Evolutionary conservation across 2,113 vertebrate species (phyloP).

Genomic region (Pardalotus punctatus): DNA sequence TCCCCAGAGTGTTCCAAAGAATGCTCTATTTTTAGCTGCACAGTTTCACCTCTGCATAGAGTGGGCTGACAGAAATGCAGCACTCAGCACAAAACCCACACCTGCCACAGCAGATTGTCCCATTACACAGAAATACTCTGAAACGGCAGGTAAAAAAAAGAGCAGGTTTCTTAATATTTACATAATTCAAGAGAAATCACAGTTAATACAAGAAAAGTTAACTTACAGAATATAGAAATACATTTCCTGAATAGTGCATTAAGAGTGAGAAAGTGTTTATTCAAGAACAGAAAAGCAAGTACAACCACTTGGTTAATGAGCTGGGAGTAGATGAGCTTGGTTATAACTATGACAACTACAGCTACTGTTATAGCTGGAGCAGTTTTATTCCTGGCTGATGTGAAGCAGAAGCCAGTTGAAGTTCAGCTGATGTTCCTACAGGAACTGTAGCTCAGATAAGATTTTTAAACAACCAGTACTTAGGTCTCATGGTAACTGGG

Average conservation of each 20-base stretch:
- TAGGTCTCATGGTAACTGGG: not conserved
- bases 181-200: not conserved
- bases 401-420: not conserved
- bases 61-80: conserved; percentile 72
- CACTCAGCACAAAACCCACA: conserved; percentile 65
- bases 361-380: not conserved
- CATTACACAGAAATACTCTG: conserved; percentile 23
- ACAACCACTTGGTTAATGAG: not conserved
- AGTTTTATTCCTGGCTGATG: not conserved
- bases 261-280: not conserved
- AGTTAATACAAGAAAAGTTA: not conserved
- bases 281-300: not conserved
- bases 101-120: not conserved
- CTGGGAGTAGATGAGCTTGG: not conserved
- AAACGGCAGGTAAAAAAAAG: not conserved
- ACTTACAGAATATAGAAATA: not conserved
- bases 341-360: not conserved
- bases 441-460: not conserved
- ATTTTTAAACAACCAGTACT: not conserved
- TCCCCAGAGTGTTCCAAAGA: conserved; percentile 51
- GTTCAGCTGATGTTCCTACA: not conserved
- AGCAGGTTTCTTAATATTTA: conserved; percentile 5
- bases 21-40: conserved; percentile 81
- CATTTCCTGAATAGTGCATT: not conserved
- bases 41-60: conserved; percentile 72